Evolutionary conservation across 2,888 invertebrate species (phyloP).

Genomic region (Drosophila paramelanica): DNA sequence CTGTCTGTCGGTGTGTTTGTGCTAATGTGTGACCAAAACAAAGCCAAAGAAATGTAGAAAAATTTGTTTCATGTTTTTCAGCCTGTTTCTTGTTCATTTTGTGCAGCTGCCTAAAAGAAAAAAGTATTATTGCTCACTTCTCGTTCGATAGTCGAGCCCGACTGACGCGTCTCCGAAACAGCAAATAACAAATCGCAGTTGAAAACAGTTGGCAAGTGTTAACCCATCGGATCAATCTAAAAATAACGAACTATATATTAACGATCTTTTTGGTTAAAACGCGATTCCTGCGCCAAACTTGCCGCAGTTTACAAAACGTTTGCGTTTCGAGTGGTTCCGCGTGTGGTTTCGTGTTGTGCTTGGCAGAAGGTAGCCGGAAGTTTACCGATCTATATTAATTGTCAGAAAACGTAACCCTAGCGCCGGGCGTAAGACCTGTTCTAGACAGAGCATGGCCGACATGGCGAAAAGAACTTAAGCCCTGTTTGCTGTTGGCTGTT

Average conservation of each 20-base stretch:
- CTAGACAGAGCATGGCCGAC: conserved; percentile 9
- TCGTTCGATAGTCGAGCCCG: conserved; percentile 65
- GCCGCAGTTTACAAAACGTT: conserved; percentile 37
- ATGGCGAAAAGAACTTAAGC: conserved; percentile 66
- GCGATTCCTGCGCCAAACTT: conserved; percentile 8
- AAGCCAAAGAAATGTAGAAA: conserved; percentile 74
- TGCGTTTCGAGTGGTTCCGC: conserved; percentile 39
- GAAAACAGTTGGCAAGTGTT: conserved; percentile 39
- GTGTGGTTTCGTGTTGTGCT: conserved; percentile 22
- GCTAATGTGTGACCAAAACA: conserved; percentile 58
- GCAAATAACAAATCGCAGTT: conserved; percentile 20
- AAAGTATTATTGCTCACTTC: conserved; percentile 69
- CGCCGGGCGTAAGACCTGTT: neutral
- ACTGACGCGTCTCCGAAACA: conserved; percentile 38
- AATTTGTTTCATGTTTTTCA: conserved; percentile 15
- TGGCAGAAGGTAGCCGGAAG: conserved; percentile 22
- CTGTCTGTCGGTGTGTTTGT: neutral
- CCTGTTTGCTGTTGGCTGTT: conserved; percentile 31
- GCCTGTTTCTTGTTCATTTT: conserved; percentile 34
- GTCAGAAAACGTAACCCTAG: conserved; percentile 32
- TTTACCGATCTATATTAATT: neutral
- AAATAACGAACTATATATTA: conserved; percentile 15
- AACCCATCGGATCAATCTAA: neutral
- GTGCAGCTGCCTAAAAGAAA: conserved; percentile 66
- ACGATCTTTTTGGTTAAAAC: conserved; percentile 39